Base-by-base conservation (phyloP, 2,888 invertebrate species). In the Blastobasis adustella region DNA sequence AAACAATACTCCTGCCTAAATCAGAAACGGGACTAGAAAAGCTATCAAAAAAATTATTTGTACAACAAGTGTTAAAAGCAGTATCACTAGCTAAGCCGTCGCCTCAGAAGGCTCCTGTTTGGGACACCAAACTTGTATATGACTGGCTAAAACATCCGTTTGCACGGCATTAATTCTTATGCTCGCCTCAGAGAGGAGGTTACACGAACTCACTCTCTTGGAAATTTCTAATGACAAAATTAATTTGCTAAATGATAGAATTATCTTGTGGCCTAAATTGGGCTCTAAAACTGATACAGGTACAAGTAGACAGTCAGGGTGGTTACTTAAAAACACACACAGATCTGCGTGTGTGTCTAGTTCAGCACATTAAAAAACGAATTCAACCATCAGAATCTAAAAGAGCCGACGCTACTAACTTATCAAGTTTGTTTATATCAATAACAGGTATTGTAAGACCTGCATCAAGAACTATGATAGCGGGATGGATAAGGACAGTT, bases 201-300 rank as follows among this genome's bases (percentile, higher is more conserved):
- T 65, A 4, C 64, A 67, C 36, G 63, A 65, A 37, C 52, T 65
- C 0, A 64, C 66, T 0, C 49, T 65, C 0, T 48, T 65, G 1
- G 6, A 47, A 4, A 55, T 61, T 7, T 38, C 42, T 10, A 0
- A 36, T 0, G 37, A 53, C 0, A 6, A 46, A 10, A 54, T 45
- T 36, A 4, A 45, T 45, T 36, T 23, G 0, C 23, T 7, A 1
- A 50, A 47, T 0, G 9, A 54, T 7, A 5, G 6, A 4, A 46
- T 66, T 1, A 53, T 47, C 3, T 52, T 63, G 3, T 57, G 52
- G 54, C 58, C 56, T 6, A 49, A 37, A 44, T 58, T 56, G 46
- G 56, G 58, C 8, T 56, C 55, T 2, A 57, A 57, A 41, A 55
- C 55, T 1, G 55, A 58, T 41, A 47, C 23, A 4, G 10, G 46